Conservation (phyloP, 2,113 vertebrate species). For the Toxotes chatareus region DNA sequence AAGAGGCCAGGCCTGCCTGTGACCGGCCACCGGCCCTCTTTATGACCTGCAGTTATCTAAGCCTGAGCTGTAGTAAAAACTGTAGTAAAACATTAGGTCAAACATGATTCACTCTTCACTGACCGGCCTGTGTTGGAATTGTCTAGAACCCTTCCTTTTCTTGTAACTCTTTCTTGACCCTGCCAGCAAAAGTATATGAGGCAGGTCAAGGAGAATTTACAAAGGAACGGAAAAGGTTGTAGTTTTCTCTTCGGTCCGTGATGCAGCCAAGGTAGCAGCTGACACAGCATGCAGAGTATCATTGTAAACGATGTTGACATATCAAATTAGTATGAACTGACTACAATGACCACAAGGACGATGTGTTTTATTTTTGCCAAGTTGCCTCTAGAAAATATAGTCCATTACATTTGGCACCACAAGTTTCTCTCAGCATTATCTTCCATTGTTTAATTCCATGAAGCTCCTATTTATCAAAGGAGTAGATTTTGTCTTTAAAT, state of each 20-base stretch:
- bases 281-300: slow-evolving; percentile 17
- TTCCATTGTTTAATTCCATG: not conserved
- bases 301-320: slow-evolving; percentile 29
- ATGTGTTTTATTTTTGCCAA: slow-evolving; percentile 4
- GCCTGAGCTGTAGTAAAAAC: slow-evolving; percentile 65
- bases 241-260: not conserved
- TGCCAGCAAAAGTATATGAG: slow-evolving; percentile 58
- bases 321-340: slow-evolving; percentile 28
- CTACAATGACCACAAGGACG: not conserved
- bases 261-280: slow-evolving; percentile 27
- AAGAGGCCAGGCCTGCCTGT: slow-evolving; percentile 31
- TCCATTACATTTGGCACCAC: not conserved
- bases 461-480: not conserved
- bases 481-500: not conserved
- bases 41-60: slow-evolving; percentile 70
- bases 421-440: not conserved
- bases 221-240: slow-evolving; percentile 16
- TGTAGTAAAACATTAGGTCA: slow-evolving; percentile 69
- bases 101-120: slow-evolving; percentile 64
- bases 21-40: slow-evolving; percentile 66
- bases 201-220: slow-evolving; percentile 43
- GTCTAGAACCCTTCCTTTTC: slow-evolving; percentile 65
- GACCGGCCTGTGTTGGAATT: slow-evolving; percentile 49
- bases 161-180: slow-evolving; percentile 66
- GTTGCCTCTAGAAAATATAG: slow-evolving; percentile 10